These are phyloP conservation scores for Actinia equina DNA, from an alignment of 64 coral and sea anemone species.

Conservation along the genomic window DNA sequence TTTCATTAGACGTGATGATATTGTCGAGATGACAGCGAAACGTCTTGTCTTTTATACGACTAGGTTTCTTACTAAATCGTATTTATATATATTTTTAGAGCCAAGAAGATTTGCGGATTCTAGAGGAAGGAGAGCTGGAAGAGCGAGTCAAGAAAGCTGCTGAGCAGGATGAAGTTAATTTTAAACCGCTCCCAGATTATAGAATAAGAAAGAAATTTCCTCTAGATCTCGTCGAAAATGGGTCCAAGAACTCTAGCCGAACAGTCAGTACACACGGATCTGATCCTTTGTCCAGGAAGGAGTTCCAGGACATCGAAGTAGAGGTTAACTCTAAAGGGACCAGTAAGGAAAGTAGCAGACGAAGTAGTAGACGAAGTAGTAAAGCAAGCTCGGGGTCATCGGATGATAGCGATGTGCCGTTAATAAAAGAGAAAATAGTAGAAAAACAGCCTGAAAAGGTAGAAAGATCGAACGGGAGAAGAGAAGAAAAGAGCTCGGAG, in stretches of 20 bases:
- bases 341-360: slow-evolving; percentile 30
- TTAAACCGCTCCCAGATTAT: slow-evolving; percentile 35
- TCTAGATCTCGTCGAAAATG: slow-evolving; percentile 38
- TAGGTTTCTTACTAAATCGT: too few relatives aligned
- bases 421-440: background rate
- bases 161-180: slow-evolving; percentile 47
- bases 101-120: slow-evolving; percentile 81
- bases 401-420: background rate
- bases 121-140: slow-evolving; percentile 73
- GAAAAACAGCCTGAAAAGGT: background rate
- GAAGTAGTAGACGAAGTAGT: slow-evolving; percentile 64
- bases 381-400: slow-evolving; percentile 75
- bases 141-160: slow-evolving; percentile 49
- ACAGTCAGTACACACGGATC: slow-evolving; percentile 66
- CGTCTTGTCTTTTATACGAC: too few relatives aligned
- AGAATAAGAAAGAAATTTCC: slow-evolving; percentile 41
- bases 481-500: background rate
- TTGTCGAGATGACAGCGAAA: too few relatives aligned
- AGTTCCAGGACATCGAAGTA: slow-evolving; percentile 63
- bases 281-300: slow-evolving; percentile 56
- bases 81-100: slow-evolving; percentile 42
- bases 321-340: slow-evolving; percentile 17
- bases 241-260: slow-evolving; percentile 61
- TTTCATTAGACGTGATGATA: too few relatives aligned
- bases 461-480: background rate